Evolutionary conservation across 2,797 vertebrate genomes (phyloP).

Genomic region (Sebastes kiyomatsui): DNA sequence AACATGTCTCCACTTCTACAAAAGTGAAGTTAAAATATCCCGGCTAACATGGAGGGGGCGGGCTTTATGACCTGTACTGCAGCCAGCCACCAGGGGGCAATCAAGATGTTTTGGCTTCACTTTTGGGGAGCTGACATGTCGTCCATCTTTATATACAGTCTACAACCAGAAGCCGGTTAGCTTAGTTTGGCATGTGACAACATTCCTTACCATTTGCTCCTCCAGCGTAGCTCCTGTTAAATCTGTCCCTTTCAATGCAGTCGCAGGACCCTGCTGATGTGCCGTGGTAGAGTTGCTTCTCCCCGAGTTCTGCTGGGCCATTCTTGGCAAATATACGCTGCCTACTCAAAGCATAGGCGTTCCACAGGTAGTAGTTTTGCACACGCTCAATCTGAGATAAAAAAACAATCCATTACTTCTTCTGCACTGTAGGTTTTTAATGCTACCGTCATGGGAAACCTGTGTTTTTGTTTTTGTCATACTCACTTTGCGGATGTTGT

Average conservation of each 20-base stretch:
- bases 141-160: no score
- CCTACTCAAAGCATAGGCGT: slow-evolving; percentile 37
- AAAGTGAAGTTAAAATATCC: no score
- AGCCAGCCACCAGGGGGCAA: no score
- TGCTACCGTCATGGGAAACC: background rate
- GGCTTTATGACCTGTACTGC: no score
- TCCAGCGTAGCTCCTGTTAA: slow-evolving; percentile 65
- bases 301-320: slow-evolving; percentile 33
- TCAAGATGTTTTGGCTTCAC: no score
- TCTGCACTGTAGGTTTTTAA: background rate
- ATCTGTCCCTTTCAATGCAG: slow-evolving; percentile 66
- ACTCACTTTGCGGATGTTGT: slow-evolving; percentile 64
- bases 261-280: slow-evolving; percentile 38
- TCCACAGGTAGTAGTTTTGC: slow-evolving; percentile 69
- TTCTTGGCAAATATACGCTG: slow-evolving; percentile 66
- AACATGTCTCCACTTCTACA: no score
- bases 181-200: background rate
- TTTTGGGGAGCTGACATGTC: no score
- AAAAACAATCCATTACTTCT: background rate
- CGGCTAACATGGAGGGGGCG: no score
- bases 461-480: background rate
- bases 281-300: slow-evolving; percentile 71
- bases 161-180: background rate
- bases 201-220: slow-evolving; percentile 41
- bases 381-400: slow-evolving; percentile 75